Percentiles rank a stretch among this genome's conserved stretches.
Evolutionary conservation across 1,140 invertebrate species (phyloP).

Genomic region (Thrips palmi): DNA sequence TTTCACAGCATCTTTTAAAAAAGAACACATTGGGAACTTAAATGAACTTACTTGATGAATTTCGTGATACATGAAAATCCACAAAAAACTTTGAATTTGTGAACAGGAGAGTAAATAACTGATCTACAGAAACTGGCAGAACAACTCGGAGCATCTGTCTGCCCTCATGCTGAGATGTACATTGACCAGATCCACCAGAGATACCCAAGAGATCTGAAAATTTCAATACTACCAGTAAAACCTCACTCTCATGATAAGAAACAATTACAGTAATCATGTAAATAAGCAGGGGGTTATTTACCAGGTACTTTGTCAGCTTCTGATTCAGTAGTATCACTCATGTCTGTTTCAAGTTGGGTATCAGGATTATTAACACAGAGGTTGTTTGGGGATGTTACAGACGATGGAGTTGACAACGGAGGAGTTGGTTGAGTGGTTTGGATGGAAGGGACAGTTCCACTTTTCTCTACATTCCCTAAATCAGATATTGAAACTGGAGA

Average conservation of each 20-base stretch:
- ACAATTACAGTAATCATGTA: slow-evolving; percentile 4
- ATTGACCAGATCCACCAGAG: background rate
- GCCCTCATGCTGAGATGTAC: slow-evolving; percentile 55
- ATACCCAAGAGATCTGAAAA: background rate
- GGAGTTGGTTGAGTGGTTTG: too few species aligned
- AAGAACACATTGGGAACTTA: slow-evolving; percentile 11
- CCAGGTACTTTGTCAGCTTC: slow-evolving; percentile 40
- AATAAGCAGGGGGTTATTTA: slow-evolving; percentile 14
- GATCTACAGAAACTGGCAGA: slow-evolving; percentile 64
- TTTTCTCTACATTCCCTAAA: too few species aligned
- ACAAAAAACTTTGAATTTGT: slow-evolving; percentile 80
- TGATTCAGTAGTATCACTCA: slow-evolving; percentile 66
- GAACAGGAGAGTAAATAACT: slow-evolving; percentile 79
- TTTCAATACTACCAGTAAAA: too few species aligned
- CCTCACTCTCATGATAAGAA: too few species aligned
- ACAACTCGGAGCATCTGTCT: slow-evolving; percentile 51
- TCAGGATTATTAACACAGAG: slow-evolving; percentile 13
- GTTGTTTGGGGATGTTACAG: too few species aligned
- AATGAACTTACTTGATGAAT: slow-evolving; percentile 47
- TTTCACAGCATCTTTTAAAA: slow-evolving; percentile 12
- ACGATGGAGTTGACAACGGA: too few species aligned
- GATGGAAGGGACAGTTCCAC: too few species aligned
- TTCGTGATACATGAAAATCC: slow-evolving; percentile 59
- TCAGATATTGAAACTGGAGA: too few species aligned
- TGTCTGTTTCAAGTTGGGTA: slow-evolving; percentile 41